A percentile compares a stretch with the other conserved stretches of the same genome.
Evolutionary conservation across 2,888 invertebrate genomes (phyloP).

Genomic region (Cryptops parisi): DNA sequence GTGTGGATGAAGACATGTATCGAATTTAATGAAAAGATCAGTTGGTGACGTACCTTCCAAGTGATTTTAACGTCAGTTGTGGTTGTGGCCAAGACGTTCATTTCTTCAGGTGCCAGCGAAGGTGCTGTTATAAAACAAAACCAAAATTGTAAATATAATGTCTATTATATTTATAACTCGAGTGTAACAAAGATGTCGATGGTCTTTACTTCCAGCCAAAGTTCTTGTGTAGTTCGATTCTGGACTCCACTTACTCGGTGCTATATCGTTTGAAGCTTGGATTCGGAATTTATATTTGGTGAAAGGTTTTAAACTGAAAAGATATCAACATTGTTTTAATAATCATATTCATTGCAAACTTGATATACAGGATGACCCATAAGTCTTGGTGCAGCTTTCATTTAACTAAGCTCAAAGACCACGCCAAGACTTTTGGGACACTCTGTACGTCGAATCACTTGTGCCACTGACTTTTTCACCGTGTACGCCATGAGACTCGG

Average conservation of each 20-base stretch:
- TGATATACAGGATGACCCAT: not conserved
- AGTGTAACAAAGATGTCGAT: too few species aligned
- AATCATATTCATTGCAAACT: not conserved
- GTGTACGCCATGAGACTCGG: slow-evolving; percentile 76
- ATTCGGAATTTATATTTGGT: slow-evolving; percentile 84
- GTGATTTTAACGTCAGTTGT: slow-evolving; percentile 85
- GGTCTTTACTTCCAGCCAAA: slow-evolving; percentile 63
- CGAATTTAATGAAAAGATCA: too few species aligned
- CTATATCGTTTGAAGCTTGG: slow-evolving; percentile 90
- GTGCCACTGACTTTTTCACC: slow-evolving; percentile 42
- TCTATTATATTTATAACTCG: not conserved
- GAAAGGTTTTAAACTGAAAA: slow-evolving; percentile 54
- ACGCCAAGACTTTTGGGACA: too few species aligned
- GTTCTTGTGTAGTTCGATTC: slow-evolving; percentile 78
- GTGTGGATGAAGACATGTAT: too few species aligned
- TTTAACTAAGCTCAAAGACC: too few species aligned
- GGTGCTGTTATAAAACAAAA: slow-evolving; percentile 71
- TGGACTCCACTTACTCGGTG: slow-evolving; percentile 79
- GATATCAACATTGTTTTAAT: too few species aligned
- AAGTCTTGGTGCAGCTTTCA: too few species aligned
- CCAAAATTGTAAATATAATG: not conserved
- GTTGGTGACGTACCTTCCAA: slow-evolving; percentile 59
- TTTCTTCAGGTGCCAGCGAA: slow-evolving; percentile 58
- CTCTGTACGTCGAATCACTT: too few species aligned
- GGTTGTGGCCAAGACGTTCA: slow-evolving; percentile 85